Evolutionary conservation across 1,140 invertebrate genomes (phyloP).

Genomic region (Psilanteris sp.): DNA sequence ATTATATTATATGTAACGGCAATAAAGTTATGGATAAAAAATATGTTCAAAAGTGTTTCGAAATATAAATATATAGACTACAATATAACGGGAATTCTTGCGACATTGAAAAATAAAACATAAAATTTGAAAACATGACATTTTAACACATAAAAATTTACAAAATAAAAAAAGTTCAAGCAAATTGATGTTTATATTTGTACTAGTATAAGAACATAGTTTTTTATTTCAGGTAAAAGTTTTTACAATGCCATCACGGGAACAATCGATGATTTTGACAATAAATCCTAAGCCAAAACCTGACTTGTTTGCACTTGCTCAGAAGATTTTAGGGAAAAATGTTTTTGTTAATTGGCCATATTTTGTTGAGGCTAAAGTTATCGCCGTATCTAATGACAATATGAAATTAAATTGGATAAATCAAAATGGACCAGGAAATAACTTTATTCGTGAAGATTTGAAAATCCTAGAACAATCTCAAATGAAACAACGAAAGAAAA

Average conservation of each 20-base stretch:
- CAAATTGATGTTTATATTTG: too few species aligned
- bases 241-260: conserved; percentile 90
- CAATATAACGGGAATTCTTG: too few species aligned
- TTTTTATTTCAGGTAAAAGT: conserved; percentile 83
- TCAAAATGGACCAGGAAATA: background rate
- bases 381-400: conserved; percentile 61
- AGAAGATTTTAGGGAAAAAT: conserved; percentile 85
- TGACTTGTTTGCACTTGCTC: conserved; percentile 79
- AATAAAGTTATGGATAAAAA: too few species aligned
- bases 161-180: too few species aligned
- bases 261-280: conserved; percentile 90
- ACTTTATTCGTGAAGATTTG: conserved; percentile 46
- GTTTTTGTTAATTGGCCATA: conserved; percentile 94
- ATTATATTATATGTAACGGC: too few species aligned
- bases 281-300: conserved; percentile 77
- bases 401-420: conserved; percentile 40
- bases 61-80: too few species aligned
- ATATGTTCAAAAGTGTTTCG: too few species aligned
- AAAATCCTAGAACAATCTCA: background rate
- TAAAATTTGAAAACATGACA: too few species aligned
- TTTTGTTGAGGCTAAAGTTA: conserved; percentile 84
- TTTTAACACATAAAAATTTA: too few species aligned
- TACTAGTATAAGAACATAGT: too few species aligned
- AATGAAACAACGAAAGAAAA: conserved; percentile 25
- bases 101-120: too few species aligned